Percentiles rank a stretch among this genome's conserved stretches.
Conservation (phyloP, 2,888 invertebrate species). For the Cosmopolites sordidus region DNA sequence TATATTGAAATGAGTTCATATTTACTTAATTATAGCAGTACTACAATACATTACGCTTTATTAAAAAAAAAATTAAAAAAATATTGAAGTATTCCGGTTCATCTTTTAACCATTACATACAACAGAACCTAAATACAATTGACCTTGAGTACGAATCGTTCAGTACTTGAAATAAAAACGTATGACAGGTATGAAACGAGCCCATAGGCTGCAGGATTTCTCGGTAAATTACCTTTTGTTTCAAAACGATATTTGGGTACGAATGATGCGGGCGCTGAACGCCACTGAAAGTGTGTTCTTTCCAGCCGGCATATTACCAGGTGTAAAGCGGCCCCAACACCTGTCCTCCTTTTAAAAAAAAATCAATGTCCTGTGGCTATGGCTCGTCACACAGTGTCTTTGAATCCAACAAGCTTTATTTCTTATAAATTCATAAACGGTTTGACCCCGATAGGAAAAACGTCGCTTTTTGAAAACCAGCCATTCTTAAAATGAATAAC, state of each 20-base stretch:
- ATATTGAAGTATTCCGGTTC: no score
- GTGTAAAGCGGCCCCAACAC: constrained; percentile 44
- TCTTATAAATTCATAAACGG: neutral
- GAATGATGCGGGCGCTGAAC: constrained; percentile 12
- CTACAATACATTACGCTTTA: no score
- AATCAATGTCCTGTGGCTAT: constrained; percentile 47
- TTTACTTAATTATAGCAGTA: no score
- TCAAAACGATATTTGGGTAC: neutral
- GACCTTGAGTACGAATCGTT: neutral
- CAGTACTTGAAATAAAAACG: neutral
- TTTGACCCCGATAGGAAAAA: neutral
- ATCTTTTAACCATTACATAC: no score
- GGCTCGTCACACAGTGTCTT: constrained; percentile 42
- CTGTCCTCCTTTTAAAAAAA: constrained; percentile 43
- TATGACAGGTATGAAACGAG: neutral
- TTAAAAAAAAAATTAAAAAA: no score
- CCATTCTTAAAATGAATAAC: no score
- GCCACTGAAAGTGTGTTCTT: constrained; percentile 19
- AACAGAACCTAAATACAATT: neutral
- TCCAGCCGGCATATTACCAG: constrained; percentile 46
- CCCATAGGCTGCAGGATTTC: neutral
- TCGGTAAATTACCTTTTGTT: neutral
- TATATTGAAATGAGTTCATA: no score
- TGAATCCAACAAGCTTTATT: constrained; percentile 30
- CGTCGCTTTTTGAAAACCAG: no score